Evolutionary conservation across 2,797 vertebrate genomes (phyloP).

Genomic region (Enteromius mattozi): DNA sequence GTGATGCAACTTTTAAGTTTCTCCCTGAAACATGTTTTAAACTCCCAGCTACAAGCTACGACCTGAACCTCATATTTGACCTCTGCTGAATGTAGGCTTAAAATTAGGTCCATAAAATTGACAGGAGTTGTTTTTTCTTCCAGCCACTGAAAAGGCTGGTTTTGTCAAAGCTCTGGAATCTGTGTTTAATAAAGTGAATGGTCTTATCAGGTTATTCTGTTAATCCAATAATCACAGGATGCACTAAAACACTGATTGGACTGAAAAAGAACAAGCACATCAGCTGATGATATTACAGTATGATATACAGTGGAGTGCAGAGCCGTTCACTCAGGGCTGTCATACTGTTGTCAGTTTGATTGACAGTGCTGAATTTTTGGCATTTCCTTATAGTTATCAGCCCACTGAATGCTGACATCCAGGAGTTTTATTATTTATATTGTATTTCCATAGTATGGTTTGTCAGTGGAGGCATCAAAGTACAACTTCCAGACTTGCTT

Average conservation of each 20-base stretch:
- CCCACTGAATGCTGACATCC: constrained; percentile 63
- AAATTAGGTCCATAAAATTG: not conserved
- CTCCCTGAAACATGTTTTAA: not conserved
- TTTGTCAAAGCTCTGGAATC: not conserved
- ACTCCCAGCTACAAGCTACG: not conserved
- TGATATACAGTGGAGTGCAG: not conserved
- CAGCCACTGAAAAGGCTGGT: not conserved
- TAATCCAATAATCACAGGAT: constrained; percentile 10
- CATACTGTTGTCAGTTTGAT: constrained; percentile 52
- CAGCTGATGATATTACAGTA: constrained; percentile 8
- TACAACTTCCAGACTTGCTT: constrained; percentile 40
- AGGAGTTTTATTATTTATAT: constrained; percentile 66
- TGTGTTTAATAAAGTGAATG: not conserved
- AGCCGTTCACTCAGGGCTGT: not conserved
- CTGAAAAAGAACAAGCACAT: constrained; percentile 10
- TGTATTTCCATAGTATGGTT: constrained; percentile 51
- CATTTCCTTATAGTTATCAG: constrained; percentile 52
- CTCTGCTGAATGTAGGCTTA: not conserved
- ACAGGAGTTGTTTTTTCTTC: not conserved
- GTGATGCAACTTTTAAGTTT: constrained; percentile 8
- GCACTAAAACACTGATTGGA: constrained; percentile 4
- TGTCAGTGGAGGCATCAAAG: constrained; percentile 58
- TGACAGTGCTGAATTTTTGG: constrained; percentile 50
- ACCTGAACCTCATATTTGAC: not conserved
- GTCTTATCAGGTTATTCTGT: constrained; percentile 22